phyloP scores from a whole-genome alignment of 2,888 invertebrate species.

The Sericinus montela region DNA sequence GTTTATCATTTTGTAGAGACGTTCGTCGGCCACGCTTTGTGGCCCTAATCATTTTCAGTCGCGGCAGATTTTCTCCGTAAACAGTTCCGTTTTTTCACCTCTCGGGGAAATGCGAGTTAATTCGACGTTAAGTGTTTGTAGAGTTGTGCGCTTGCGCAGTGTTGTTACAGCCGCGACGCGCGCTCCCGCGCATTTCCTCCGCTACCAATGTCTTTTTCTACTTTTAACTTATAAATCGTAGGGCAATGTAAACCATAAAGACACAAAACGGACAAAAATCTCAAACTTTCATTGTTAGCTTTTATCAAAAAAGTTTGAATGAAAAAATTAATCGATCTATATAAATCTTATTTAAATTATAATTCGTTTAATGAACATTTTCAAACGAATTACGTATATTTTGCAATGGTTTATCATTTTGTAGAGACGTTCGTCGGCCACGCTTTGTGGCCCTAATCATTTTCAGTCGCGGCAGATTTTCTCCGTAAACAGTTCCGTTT shows the following conservation, averaged over 20 bases:
- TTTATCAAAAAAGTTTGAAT: constrained; percentile 64
- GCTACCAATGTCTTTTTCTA: constrained; percentile 1
- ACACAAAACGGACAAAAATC: constrained; percentile 25
- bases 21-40: constrained; percentile 39
- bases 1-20: background rate
- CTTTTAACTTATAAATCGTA: background rate
- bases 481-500: constrained; percentile 63
- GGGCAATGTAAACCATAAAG: constrained; percentile 7
- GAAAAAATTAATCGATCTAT: constrained; percentile 24
- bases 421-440: constrained; percentile 25
- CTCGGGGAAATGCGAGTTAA: constrained; percentile 66
- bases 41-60: constrained; percentile 61
- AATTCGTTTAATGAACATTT: too few species aligned
- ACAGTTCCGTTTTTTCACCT: constrained; percentile 66
- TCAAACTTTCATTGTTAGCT: constrained; percentile 56
- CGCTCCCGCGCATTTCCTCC: constrained; percentile 39
- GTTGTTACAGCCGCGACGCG: constrained; percentile 45
- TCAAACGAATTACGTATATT: too few species aligned
- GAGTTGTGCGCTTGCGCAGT: constrained; percentile 49
- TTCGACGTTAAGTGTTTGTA: constrained; percentile 62
- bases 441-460: constrained; percentile 57
- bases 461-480: constrained; percentile 62
- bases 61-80: constrained; percentile 61
- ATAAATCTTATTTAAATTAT: background rate
- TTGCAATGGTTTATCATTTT: background rate